Conservation (phyloP, 2,113 vertebrate species). For the Ctenodactylus gundi region DNA sequence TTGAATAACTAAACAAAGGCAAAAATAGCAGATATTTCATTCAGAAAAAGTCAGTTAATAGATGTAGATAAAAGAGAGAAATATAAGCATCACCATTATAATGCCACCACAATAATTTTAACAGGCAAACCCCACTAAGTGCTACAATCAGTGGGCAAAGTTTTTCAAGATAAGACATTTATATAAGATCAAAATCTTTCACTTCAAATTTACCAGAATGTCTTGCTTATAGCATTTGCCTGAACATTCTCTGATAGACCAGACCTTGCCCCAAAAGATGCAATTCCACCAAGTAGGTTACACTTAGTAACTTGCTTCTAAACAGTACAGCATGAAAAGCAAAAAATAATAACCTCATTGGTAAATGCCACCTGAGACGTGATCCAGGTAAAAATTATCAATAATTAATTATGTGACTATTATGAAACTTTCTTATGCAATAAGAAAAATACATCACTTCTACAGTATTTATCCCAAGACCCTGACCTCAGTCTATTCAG, state of each 20-base stretch:
- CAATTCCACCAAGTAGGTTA: not conserved
- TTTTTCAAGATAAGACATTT: slow-evolving; percentile 5
- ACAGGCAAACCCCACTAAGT: not conserved
- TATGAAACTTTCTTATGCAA: not conserved
- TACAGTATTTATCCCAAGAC: not conserved
- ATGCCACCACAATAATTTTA: not conserved
- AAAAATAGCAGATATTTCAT: not conserved
- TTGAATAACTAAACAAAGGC: not conserved
- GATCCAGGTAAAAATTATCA: not conserved
- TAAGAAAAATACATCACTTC: not conserved
- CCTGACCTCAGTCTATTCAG: not conserved
- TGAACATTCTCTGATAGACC: not conserved
- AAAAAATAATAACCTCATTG: not conserved
- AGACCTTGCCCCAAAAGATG: not conserved
- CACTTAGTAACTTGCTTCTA: not conserved
- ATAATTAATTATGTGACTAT: not conserved
- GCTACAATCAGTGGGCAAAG: not conserved
- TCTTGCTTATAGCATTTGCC: not conserved
- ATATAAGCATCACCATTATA: not conserved
- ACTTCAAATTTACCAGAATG: not conserved
- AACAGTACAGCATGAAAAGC: not conserved
- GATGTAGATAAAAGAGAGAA: not conserved
- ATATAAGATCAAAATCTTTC: not conserved
- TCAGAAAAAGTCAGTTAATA: slow-evolving; percentile 5
- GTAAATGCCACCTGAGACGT: not conserved